Evolutionary conservation across 2,888 invertebrate genomes (phyloP), one percentile per base, ranked within the genome.

Genomic region (Bhutanitis thaidina): DNA sequence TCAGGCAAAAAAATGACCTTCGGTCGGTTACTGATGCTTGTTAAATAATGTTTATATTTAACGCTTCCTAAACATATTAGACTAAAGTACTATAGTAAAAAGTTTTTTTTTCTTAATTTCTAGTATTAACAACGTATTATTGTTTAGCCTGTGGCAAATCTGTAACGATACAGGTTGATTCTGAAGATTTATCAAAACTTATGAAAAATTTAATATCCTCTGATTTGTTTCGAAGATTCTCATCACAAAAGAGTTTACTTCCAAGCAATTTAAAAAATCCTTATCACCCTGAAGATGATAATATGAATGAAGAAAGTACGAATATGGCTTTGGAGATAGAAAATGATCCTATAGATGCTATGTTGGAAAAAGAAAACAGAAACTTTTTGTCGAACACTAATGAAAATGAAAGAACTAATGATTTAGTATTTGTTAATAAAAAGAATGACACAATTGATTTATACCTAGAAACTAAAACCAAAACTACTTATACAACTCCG

Each of bases 271-370:
- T 38, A 0, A 69, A 62, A 10, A 78, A 78, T 41, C 78, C 78
- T 7, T 79, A 69, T 45, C 78, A 79, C 14, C 78, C 78, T 1
- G 78, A 79, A 65, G 77, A 79, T 49, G 67, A 68, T 36, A 16
- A 63, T 13, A 43, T 53, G 1, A 49, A 55, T n/a, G 48, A 37
- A 38, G 45, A 47, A 13, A 47, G 43, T 43, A 45, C 7, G 16
- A 39, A 32, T n/a, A 41, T 32, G 1, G 35, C 20, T 15, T 40
- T 44, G 13, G 53, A 30, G 27, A 43, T 44, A 13, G 43, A 49
- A 32, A 43, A 49, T 9, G 49, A 37, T 13, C 38, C 38, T 10
- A 30, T 49, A 15, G 29, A 49, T 14, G 32, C 39, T 7, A 52
- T 27, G 43, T 36, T 55, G 30, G 55, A 55, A 25, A 39, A 37